These are phyloP conservation scores for Larimichthys polyactis DNA, from an alignment of 2,113 vertebrate species.

Conservation along the genomic window DNA sequence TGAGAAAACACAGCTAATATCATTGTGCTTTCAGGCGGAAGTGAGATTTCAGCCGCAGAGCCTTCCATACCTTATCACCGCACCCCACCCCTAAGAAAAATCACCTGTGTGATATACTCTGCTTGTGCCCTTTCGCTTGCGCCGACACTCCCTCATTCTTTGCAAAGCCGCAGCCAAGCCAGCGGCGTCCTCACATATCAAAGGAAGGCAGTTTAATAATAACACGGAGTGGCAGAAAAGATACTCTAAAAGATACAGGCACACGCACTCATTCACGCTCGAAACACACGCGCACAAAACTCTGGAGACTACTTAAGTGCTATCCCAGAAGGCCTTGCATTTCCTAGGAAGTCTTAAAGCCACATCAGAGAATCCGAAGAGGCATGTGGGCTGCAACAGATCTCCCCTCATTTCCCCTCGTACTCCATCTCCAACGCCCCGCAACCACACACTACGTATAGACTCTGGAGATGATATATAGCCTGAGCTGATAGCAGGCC, in stretches of 20 bases:
- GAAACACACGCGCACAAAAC: constrained; percentile 53
- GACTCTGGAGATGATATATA: constrained; percentile 60
- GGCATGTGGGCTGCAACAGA: constrained; percentile 75
- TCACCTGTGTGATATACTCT: constrained; percentile 40
- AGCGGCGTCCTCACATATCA: constrained; percentile 56
- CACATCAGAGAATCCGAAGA: constrained; percentile 78
- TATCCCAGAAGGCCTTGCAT: constrained; percentile 74
- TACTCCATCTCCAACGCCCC: constrained; percentile 67
- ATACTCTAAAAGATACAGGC: constrained; percentile 23
- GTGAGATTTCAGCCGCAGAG: constrained; percentile 10
- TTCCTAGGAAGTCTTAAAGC: constrained; percentile 72
- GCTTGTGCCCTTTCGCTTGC: constrained; percentile 34
- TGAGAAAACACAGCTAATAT: constrained; percentile 61
- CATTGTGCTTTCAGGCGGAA: constrained; percentile 43
- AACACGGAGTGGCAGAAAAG: constrained; percentile 14
- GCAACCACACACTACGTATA: constrained; percentile 71
- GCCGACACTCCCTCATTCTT: constrained; percentile 47
- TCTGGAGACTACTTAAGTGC: constrained; percentile 58
- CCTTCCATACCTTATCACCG: constrained; percentile 16
- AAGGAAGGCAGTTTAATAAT: constrained; percentile 47
- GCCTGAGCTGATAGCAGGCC: constrained; percentile 47
- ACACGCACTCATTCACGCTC: constrained; percentile 45
- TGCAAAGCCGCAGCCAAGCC: constrained; percentile 40
- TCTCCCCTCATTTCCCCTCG: constrained; percentile 76
- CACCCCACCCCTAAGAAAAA: constrained; percentile 21